Conservation (phyloP, 2,113 vertebrate genomes). For the Cyanoderma ruficeps region DNA sequence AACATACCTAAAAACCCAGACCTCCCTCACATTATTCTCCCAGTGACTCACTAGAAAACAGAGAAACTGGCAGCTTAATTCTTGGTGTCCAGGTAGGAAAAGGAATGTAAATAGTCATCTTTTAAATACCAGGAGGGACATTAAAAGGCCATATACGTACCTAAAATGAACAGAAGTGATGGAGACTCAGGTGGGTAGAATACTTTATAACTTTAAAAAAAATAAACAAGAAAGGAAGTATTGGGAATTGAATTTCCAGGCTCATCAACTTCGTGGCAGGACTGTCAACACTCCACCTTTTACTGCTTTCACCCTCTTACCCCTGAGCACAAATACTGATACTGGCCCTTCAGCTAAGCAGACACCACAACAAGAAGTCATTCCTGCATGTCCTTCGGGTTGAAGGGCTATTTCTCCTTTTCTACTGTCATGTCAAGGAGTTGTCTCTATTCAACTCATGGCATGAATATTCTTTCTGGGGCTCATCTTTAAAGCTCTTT, state of each 20-base stretch:
- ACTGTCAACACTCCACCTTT: background rate
- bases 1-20: background rate
- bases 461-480: background rate
- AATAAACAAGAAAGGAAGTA: background rate
- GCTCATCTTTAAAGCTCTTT: background rate
- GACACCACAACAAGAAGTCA: background rate
- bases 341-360: background rate
- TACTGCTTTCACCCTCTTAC: background rate
- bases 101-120: background rate
- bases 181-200: background rate
- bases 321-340: background rate
- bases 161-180: background rate
- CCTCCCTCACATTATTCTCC: background rate
- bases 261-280: background rate
- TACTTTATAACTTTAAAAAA: background rate
- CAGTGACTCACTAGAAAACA: background rate
- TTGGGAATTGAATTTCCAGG: background rate
- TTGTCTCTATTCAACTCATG: background rate
- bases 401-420: background rate
- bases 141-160: background rate
- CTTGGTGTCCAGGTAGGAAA: background rate
- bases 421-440: background rate
- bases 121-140: background rate
- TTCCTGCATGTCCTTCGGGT: accelerated
- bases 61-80: background rate